Evolutionary conservation across 2,113 vertebrate species (phyloP), one percentile per base, ranked within the genome.

Genomic region (Psephotus haematonotus): DNA sequence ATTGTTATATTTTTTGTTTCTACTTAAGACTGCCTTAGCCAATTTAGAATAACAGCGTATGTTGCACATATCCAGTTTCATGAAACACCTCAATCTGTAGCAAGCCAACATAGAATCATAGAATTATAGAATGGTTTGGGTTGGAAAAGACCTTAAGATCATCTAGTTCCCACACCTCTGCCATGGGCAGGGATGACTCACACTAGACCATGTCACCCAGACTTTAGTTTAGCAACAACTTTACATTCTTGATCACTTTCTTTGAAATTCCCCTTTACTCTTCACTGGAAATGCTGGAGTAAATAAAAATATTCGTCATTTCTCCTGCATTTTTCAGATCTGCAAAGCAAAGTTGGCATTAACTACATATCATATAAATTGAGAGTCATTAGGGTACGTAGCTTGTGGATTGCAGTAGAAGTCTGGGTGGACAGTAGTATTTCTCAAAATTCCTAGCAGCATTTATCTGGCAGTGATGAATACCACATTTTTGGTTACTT

Each of bases 61-160:
- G 29, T 17, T 52, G 85, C 31, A 85, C 12, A 28, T 16, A 28
- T 17, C 11, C 6, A 6, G 16, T 27, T 60, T 15, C 46, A 41
- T 14, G 25, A 62, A 12, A 62, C 0, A 0, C 13, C 22, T 79
- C 37, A 59, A 25, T 50, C 8, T 33, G 17, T 1, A 70, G 22
- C 41, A 74, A 53, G 60, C 16, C 23, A 70, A 50, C 4, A 43
- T 6, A 35, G 33, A 59, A 35, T 59, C 4, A 37, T 9, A 35
- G 57, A 59, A 59, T 35, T 23, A 59, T 24, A 16, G 57, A 35
- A 35, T 35, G 22, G 57, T 59, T 35, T 59, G 57, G 33, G 33
- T 59, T 59, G 33, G 57, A 35, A 35, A 35, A 35, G 57, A 35
- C 22, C 33, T 24, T 59, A 59, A 59, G 13, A 35, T 59, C 57